phyloP scores from a whole-genome alignment of 2,113 vertebrate genomes.

The Emydocephalus ijimae region DNA sequence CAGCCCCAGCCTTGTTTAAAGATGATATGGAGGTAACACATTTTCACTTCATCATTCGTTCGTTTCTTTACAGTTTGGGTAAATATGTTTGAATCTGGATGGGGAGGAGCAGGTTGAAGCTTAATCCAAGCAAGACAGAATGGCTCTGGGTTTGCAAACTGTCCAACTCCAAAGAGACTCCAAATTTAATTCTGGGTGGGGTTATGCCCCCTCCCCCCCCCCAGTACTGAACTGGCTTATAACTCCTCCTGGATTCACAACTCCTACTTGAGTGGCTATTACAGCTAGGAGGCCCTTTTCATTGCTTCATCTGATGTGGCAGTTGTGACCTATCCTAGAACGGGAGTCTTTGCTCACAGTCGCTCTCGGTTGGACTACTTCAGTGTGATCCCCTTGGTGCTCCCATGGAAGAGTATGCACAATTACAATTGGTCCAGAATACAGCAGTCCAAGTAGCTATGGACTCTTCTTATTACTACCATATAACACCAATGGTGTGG shows the following conservation, averaged over 20 bases:
- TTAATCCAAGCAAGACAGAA: not conserved
- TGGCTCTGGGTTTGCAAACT: not conserved
- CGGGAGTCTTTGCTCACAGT: not conserved
- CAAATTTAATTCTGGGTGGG: not conserved
- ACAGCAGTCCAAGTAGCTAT: not conserved
- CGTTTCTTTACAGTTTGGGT: not conserved
- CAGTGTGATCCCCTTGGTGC: not conserved
- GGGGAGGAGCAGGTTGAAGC: not conserved
- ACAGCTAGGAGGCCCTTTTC: not conserved
- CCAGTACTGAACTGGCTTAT: not conserved
- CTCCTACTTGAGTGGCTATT: not conserved
- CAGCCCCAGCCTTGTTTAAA: constrained; percentile 92
- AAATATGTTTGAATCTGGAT: not conserved
- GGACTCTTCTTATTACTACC: not conserved
- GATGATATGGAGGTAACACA: constrained; percentile 91
- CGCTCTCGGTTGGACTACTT: not conserved
- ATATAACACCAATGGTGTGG: not conserved
- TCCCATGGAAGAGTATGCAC: not conserved
- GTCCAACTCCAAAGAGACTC: not conserved
- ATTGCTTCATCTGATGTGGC: not conserved
- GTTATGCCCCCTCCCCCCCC: not conserved
- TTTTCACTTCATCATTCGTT: not conserved
- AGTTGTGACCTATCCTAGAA: not conserved
- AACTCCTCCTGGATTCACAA: not conserved
- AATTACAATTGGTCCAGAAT: not conserved